Base-by-base conservation (phyloP, 2,888 invertebrate genomes). In the Tridacna crocea region DNA sequence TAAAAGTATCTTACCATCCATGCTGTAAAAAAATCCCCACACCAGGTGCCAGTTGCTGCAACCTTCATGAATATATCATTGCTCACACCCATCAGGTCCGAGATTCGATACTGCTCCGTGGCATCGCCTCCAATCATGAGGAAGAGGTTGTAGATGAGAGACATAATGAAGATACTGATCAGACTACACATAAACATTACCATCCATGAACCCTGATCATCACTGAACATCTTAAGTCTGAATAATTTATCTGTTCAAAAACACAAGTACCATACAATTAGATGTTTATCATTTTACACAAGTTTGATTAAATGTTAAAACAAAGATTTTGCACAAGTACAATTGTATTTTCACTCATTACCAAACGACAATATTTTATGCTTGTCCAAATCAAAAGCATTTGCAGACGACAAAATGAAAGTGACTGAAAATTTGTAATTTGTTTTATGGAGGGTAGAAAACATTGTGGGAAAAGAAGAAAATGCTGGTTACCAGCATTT, bases 141-240 rank as follows among this genome's bases (percentile, higher is more conserved):
- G 81, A 95, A 92, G 51, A 92, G 90, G 88, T 95, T 95, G 92
- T 95, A 95, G 77, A 95, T 90, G 88, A 94, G 94, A 13, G 95
- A 95, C 90, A 95, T 95, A 78, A 95, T 92, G 87, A 94, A 95
- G 68, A 95, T 90, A n/a, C 92, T 94, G 55, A 95, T 90, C 24
- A 95, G 93, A 27, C 94, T 93, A 13, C 94, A 94, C 72, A 95
- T 92, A 88, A 95, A 95, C 95, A 95, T 95, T 6, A 94, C 94
- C 94, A 95, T 95, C 95, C 95, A 95, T 0, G 95, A 95, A 12
- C 95, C 95, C 90, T 94, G 93, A 86, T 95, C 95, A 77, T 95
- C 95, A 46, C 93, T 91, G 90, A 95, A 95, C 95, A 95, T 95
- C 90, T 95, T 95, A 74, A 95, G 92, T 24, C 95, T 90, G 58